A percentile compares a stretch with the other conserved stretches of the same genome.
phyloP scores from a whole-genome alignment of 2,113 vertebrate genomes.

The Syngnathus floridae region DNA sequence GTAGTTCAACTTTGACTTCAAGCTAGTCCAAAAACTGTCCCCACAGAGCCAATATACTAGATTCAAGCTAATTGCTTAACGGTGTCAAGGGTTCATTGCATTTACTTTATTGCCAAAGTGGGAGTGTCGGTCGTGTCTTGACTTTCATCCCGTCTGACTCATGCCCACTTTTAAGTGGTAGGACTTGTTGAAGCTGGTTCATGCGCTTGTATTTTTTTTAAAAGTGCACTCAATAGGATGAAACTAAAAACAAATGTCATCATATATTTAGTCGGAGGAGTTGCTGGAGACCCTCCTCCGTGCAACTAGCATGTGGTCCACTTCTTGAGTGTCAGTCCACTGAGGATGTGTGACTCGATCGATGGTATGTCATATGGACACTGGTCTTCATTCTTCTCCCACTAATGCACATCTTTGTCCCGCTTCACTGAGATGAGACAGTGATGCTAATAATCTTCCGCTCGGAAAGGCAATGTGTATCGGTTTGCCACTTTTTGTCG shows the following conservation, averaged over 20 bases:
- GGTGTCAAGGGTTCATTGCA: slow-evolving; percentile 13
- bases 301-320: slow-evolving; percentile 28
- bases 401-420: slow-evolving; percentile 5
- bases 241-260: slow-evolving; percentile 6
- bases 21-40: slow-evolving; percentile 17
- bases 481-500: slow-evolving; percentile 32
- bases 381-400: slow-evolving; percentile 20
- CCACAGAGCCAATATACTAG: slow-evolving; percentile 14
- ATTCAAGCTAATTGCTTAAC: slow-evolving; percentile 35
- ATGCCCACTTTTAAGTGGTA: slow-evolving; percentile 26
- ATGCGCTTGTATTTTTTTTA: slow-evolving; percentile 31
- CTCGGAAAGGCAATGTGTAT: slow-evolving; percentile 29
- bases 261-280: neutral
- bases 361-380: slow-evolving; percentile 43
- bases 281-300: slow-evolving; percentile 8
- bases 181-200: slow-evolving; percentile 42
- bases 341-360: slow-evolving; percentile 33
- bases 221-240: slow-evolving; percentile 12
- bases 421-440: slow-evolving; percentile 15
- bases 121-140: slow-evolving; percentile 28
- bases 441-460: neutral
- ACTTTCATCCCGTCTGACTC: slow-evolving; percentile 39
- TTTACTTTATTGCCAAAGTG: slow-evolving; percentile 17
- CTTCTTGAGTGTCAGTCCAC: slow-evolving; percentile 47
- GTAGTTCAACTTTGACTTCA: slow-evolving; percentile 18